Evolutionary conservation across 2,113 vertebrate species (phyloP), one percentile per base, ranked within the genome.

Genomic region (Oreocharis arfaki): DNA sequence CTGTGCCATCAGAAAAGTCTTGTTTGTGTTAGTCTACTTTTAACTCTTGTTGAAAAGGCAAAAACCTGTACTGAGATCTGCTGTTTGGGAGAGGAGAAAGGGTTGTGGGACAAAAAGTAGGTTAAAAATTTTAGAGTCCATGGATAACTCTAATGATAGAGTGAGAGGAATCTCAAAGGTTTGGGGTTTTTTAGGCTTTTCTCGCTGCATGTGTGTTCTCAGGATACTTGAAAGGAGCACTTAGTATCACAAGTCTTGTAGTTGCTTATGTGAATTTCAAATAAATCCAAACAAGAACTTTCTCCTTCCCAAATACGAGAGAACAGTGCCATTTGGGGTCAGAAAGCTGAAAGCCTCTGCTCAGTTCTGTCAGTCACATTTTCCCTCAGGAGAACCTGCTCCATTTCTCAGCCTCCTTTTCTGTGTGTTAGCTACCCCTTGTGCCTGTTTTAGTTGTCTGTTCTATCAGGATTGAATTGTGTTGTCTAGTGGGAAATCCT

Each of bases 191-290:
- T 49, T 47, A n/a, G 15, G 7, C 27, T 61, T 95, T 39, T 93
- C 24, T 30, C 1, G 0, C 8, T 81, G 32, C 17, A 13, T 0
- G 0, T 23, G 6, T 44, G 13, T 65, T 84, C 27, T 84, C 6
- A 5, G 61, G 27, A 8, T 53, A n/a, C 20, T 57, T 68, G 41
- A 78, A 92, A 82, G n/a, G n/a, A 81, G 10, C 16, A 15, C 46
- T 77, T 91, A 3, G 39, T 74, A 35, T 52, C n/a, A 52, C 49
- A 47, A 59, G 22, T 59, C 60, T 68, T 57, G 23, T 37, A n/a
- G 21, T 50, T 76, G 15, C 37, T 55, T 64, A 6, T 26, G 33
- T 89, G 46, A 87, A 53, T 24, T 61, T n/a, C 0, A 10, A 42
- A 56, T 42, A 68, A 68, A 52, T 73, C 24, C n/a, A 80, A 90